Evolutionary conservation across 2,113 vertebrate genomes (phyloP), one percentile per base, ranked within the genome.

Genomic region (Chlorodrepanis virens): DNA sequence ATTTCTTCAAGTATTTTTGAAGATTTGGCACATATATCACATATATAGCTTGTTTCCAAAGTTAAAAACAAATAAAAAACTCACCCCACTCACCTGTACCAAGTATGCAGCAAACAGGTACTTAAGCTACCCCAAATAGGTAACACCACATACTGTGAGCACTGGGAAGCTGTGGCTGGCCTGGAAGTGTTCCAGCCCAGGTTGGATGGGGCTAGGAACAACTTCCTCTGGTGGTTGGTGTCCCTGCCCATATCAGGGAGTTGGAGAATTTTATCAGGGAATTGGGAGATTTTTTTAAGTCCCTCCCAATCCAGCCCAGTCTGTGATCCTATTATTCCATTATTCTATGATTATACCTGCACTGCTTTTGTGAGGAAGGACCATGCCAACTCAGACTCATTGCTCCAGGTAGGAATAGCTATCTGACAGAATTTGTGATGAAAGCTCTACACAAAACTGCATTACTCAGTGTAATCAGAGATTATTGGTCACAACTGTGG

Each of bases 201-300:
- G 11, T 0, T 69, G 40, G n/a, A 47, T 6, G 4, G 39, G n/a
- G 29, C 29, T 61, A 61, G 70, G n/a, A 54, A 24, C 29, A 89
- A 1, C 21, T 21, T 61, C 9, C 2, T 5, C 8, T 45, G 4
- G 24, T 40, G 35, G 35, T 33, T 76, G 8, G 11, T 40, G n/a
- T 35, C 25, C 14, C 29, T 68, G 21, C 0, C 11, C 1, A 1
- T 15, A 12, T 23, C 69, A 75, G 24, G 5, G 3, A 3, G 0
- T 14, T 53, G 16, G 45, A 35, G 35, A 35, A 35, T 35, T 35
- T 35, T 35, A 35, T 35, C 35, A 35, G 35, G 35, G 35, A 40
- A 53, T 24, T 27, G 14, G 11, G 23, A 53, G n/a, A 35, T 27
- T 11, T 61, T 76, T 76, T 19, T 13, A 54, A 35, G 14, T 29